Evolutionary conservation across 1,140 invertebrate species (phyloP).

Genomic region (Subanguina moxae): DNA sequence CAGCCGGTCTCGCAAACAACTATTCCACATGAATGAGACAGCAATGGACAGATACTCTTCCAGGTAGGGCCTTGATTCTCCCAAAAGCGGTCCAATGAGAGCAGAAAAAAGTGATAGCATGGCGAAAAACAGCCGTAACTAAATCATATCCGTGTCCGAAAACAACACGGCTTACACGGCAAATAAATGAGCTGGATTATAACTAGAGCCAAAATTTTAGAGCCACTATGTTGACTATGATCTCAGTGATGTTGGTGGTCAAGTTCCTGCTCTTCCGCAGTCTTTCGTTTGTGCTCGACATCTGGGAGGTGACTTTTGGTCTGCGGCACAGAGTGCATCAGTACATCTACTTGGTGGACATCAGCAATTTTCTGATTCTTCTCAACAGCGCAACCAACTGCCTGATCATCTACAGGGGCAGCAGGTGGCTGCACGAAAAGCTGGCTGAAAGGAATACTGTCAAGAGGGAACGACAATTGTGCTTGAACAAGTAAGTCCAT

Average conservation of each 20-base stretch:
- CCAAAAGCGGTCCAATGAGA: neutral
- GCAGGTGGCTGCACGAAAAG: conserved; percentile 37
- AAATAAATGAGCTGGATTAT: neutral
- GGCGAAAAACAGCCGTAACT: too few species aligned
- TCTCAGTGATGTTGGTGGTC: conserved; percentile 46
- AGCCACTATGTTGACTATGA: conserved; percentile 50
- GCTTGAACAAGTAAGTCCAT: conserved; percentile 28
- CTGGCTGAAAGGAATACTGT: conserved; percentile 29
- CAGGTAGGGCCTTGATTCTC: conserved; percentile 24
- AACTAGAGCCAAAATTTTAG: too few species aligned
- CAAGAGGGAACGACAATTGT: conserved; percentile 34
- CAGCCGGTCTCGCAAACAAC: conserved; percentile 39
- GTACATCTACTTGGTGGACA: conserved; percentile 40
- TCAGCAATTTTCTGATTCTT: conserved; percentile 43
- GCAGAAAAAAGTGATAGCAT: neutral
- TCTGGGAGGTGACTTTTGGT: conserved; percentile 44
- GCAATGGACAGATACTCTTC: conserved; percentile 48
- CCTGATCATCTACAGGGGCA: conserved; percentile 48
- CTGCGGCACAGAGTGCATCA: conserved; percentile 20
- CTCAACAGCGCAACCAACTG: conserved; percentile 52
- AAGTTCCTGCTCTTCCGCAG: conserved; percentile 49
- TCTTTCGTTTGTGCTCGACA: conserved; percentile 44
- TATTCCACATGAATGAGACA: conserved; percentile 50
- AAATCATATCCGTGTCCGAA: neutral
- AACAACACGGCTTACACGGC: neutral